Evolutionary conservation across 2,797 vertebrate species (phyloP), one percentile per base, ranked within the genome.

Genomic region (Borostomias antarcticus): DNA sequence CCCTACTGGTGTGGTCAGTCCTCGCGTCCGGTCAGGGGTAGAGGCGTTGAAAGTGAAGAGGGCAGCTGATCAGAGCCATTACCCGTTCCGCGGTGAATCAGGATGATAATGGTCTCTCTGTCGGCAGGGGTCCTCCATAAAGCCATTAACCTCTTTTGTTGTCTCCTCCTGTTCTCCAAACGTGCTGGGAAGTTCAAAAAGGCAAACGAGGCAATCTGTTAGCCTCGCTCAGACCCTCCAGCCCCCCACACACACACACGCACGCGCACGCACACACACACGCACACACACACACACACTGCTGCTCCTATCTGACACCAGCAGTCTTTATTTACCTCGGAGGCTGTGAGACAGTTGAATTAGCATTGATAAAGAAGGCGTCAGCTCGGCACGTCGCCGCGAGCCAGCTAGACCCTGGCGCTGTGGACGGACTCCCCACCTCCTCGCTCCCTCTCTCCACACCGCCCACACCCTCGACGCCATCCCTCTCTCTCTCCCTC

Each of bases 111-210:
- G 93, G 94, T 86, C 92, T 93, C 92, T 94, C 92, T 95, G 94
- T 95, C 95, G 95, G 95, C 93, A 92, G 91, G 94, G 91, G 85
- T 89, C 91, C 91, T 88, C 92, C 91, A 94, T 95, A 95, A 95
- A 96, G 92, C 94, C 92, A 94, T 98, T 98, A 97, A 95, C 95
- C 95, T 94, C 95, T 95, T 96, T 97, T 95, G 95, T 97, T 95
- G 92, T 94, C 83, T 85, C 90, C 91, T 90, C 89, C 82, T 85
- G 85, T 87, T 92, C 87, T 92, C 90, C 82, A 85, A 93, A 94
- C 89, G 88, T 89, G 93, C 94, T 89, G 91, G 89, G 92, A 93
- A 92, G 92, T 93, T 95, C 92, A 93, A 93, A 93, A 91, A 94
- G 93, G 88, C 91, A 91, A 93, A 91, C 85, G 85, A 90, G 89